phyloP scores from a whole-genome alignment of 2,797 vertebrate genomes.

The Myotis pilosus region DNA sequence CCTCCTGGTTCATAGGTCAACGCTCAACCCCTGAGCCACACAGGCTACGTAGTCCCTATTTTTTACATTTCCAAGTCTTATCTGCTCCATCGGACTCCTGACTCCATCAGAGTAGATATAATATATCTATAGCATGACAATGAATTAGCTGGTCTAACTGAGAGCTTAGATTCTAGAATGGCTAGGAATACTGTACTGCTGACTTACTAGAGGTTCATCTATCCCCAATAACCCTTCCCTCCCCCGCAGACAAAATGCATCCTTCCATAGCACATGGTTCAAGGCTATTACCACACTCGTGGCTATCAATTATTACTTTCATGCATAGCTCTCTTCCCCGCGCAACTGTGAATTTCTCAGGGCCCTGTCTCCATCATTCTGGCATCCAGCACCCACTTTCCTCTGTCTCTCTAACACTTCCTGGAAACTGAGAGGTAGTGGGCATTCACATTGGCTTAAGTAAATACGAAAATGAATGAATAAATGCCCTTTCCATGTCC shows the following conservation, averaged over 20 bases:
- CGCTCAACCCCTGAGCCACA: too few species aligned
- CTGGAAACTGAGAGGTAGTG: not conserved
- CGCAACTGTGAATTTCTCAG: not conserved
- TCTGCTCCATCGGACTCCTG: not conserved
- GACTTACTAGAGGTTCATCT: rapidly evolving
- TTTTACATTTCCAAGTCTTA: not conserved
- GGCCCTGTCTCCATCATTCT: not conserved
- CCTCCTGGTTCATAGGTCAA: too few species aligned
- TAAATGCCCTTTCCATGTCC: not conserved
- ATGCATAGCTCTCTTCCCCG: not conserved
- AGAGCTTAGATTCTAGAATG: not conserved
- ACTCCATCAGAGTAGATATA: not conserved
- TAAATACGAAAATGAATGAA: not conserved
- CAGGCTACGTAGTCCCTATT: not conserved
- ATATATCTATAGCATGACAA: not conserved
- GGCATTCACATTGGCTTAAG: not conserved
- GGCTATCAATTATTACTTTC: not conserved
- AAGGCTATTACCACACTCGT: not conserved
- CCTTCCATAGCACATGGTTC: not conserved
- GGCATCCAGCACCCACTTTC: not conserved
- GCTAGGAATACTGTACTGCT: not conserved
- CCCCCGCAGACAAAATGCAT: not conserved
- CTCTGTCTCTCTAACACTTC: not conserved
- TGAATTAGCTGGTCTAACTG: not conserved
- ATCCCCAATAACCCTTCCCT: not conserved